A percentile compares a stretch with the other conserved stretches of the same genome.
These are phyloP conservation scores for Spinus pinus DNA, from an alignment of 2,797 vertebrate genomes.

Conservation along the genomic window DNA sequence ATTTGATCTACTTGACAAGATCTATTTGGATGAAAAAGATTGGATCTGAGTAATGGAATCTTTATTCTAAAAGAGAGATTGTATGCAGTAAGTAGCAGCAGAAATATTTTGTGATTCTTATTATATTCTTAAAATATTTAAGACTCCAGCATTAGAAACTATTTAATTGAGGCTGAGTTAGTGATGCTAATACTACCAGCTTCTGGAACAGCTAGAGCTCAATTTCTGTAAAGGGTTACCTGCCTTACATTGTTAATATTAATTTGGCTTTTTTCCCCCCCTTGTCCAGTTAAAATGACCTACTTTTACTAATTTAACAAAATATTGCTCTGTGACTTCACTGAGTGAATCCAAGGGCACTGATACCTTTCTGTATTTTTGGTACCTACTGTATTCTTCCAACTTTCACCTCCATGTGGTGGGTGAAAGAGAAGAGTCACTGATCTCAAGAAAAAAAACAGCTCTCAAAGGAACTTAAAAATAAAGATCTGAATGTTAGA, in stretches of 20 bases:
- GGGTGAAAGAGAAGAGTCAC: background rate
- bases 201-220: background rate
- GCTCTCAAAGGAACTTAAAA: background rate
- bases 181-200: background rate
- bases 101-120: background rate
- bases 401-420: background rate
- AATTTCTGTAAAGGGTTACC: background rate
- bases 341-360: background rate
- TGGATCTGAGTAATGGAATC: background rate
- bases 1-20: background rate
- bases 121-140: background rate
- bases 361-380: background rate
- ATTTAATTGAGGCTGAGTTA: background rate
- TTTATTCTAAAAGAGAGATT: background rate
- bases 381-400: background rate
- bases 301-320: background rate
- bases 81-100: background rate
- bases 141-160: background rate
- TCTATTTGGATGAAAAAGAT: background rate
- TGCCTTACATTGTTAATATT: background rate
- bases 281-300: background rate
- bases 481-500: background rate
- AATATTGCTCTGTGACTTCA: background rate
- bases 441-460: background rate
- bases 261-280: accelerated